Evolutionary conservation across 2,888 invertebrate genomes (phyloP).

Genomic region (Papilio gigon): DNA sequence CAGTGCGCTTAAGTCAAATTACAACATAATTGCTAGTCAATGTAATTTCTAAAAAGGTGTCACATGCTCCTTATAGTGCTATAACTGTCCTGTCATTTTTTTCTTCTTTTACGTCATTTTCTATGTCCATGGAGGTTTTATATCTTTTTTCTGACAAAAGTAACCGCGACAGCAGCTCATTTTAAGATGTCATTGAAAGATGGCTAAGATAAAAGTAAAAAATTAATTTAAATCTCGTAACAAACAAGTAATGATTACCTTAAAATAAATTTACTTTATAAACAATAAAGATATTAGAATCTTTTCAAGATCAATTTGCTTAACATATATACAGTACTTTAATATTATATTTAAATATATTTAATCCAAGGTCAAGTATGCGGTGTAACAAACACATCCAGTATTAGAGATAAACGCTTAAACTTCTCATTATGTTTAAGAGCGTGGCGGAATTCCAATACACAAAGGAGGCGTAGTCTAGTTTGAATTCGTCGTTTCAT

Average conservation of each 20-base stretch:
- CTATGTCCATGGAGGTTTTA: too few species aligned
- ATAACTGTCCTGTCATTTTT: too few species aligned
- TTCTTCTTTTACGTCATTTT: too few species aligned
- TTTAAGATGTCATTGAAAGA: background rate
- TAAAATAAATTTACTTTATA: background rate
- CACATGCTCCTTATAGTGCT: too few species aligned
- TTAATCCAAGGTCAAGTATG: slow-evolving; percentile 4
- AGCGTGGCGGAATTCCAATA: background rate
- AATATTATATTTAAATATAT: background rate
- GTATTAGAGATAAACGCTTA: slow-evolving; percentile 4
- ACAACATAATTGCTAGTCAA: too few species aligned
- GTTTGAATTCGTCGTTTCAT: slow-evolving; percentile 1
- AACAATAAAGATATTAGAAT: background rate
- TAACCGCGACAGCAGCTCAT: too few species aligned
- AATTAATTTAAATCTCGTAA: background rate
- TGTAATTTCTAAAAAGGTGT: too few species aligned
- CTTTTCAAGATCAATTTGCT: slow-evolving; percentile 11
- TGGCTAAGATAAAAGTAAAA: background rate
- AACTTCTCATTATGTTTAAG: background rate
- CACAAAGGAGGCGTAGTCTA: background rate
- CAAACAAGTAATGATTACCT: background rate
- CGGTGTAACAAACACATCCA: background rate
- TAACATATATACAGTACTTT: background rate
- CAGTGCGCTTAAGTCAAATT: too few species aligned
- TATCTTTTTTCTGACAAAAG: too few species aligned